Conservation (phyloP, 2,113 vertebrate genomes). For the Eptesicus fuscus region DNA sequence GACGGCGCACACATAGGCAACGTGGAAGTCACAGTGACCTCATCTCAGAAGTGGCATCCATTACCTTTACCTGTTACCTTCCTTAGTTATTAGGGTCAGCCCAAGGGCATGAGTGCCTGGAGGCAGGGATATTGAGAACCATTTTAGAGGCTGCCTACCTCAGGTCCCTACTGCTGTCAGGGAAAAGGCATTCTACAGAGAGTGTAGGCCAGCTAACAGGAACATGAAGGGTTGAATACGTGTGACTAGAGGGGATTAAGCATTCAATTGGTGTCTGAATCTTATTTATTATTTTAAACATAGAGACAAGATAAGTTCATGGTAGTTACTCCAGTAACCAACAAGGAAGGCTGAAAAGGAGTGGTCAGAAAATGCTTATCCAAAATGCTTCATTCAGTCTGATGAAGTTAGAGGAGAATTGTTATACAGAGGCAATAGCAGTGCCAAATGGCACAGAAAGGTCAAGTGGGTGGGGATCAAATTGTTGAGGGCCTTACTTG, state of each 20-base stretch:
- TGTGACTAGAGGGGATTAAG: neutral
- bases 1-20: neutral
- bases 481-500: neutral
- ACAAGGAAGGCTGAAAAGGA: neutral
- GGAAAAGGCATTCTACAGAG: neutral
- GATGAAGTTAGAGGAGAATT: neutral
- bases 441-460: neutral
- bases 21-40: neutral
- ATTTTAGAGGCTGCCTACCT: neutral
- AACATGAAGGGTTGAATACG: neutral
- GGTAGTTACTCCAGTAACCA: neutral
- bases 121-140: neutral
- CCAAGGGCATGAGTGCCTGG: neutral
- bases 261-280: neutral
- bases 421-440: too few species aligned
- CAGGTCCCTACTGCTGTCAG: neutral
- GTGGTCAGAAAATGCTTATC: neutral
- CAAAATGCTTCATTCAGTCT: neutral
- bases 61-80: neutral
- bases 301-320: neutral
- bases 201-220: neutral
- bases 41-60: neutral
- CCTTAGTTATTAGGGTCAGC: neutral
- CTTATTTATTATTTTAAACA: conserved; percentile 24
- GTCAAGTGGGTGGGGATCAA: neutral